Evolutionary conservation across 1,140 invertebrate species (phyloP).

Genomic region (Trachymyrmex septentrionalis): DNA sequence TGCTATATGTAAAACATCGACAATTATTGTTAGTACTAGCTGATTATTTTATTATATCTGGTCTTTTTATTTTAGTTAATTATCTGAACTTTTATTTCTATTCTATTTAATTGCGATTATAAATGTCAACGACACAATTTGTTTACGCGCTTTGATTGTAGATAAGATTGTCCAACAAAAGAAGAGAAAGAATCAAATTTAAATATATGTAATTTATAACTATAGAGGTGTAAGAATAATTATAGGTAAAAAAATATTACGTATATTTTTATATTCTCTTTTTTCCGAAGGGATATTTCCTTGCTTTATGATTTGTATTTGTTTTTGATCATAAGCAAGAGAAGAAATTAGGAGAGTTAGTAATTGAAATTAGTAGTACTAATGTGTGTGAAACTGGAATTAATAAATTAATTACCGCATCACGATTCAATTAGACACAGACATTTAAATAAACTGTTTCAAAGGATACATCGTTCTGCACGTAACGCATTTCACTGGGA

Average conservation of each 20-base stretch:
- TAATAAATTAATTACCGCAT: slow-evolving; percentile 6
- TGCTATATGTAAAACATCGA: neutral
- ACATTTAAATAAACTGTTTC: slow-evolving; percentile 13
- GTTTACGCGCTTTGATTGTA: neutral
- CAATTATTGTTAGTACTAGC: neutral
- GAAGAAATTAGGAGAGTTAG: neutral
- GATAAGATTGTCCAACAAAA: neutral
- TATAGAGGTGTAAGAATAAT: neutral
- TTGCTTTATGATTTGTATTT: too few relatives aligned
- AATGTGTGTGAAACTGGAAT: neutral
- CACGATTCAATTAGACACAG: neutral
- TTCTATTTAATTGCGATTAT: neutral
- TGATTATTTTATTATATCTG: slow-evolving; percentile 6
- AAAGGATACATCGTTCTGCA: neutral
- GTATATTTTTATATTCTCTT: neutral
- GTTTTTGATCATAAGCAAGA: neutral
- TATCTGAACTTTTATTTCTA: neutral
- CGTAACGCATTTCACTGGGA: neutral
- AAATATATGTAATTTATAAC: neutral
- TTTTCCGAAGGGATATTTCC: neutral
- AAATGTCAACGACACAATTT: neutral
- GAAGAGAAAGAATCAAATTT: neutral
- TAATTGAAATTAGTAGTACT: neutral
- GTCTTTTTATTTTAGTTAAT: neutral
- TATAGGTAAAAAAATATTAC: neutral